phyloP scores from a whole-genome alignment of 2,113 vertebrate species.

The Mus spicilegus region DNA sequence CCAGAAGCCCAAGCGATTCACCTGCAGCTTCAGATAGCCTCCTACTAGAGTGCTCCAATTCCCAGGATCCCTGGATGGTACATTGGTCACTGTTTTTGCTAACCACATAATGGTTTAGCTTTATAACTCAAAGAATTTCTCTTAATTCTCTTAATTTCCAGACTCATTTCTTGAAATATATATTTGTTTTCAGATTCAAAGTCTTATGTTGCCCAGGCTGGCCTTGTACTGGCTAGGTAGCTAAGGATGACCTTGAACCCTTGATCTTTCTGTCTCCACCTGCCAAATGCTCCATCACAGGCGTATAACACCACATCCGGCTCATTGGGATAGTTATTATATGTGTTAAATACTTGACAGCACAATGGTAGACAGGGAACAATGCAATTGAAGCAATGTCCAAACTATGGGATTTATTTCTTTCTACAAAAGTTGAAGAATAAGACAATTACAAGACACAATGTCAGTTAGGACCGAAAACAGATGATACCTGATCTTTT shows the following conservation, averaged over 20 bases:
- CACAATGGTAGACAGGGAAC: background rate
- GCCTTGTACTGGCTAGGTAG: background rate
- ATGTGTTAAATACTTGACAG: background rate
- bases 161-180: background rate
- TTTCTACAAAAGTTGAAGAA: background rate
- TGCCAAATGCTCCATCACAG: background rate
- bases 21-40: background rate
- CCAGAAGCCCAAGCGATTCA: background rate
- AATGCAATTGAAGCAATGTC: background rate
- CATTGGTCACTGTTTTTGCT: background rate
- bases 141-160: background rate
- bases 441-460: background rate
- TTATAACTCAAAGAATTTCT: background rate
- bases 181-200: background rate
- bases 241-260: background rate
- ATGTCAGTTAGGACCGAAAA: background rate
- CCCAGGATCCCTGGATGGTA: background rate
- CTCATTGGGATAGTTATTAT: background rate
- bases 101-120: background rate
- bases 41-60: background rate
- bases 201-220: background rate
- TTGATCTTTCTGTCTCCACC: background rate
- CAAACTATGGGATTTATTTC: background rate
- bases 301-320: background rate
- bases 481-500: background rate